Conservation (phyloP, 2,888 invertebrate genomes). For the Lissonota sp. region DNA sequence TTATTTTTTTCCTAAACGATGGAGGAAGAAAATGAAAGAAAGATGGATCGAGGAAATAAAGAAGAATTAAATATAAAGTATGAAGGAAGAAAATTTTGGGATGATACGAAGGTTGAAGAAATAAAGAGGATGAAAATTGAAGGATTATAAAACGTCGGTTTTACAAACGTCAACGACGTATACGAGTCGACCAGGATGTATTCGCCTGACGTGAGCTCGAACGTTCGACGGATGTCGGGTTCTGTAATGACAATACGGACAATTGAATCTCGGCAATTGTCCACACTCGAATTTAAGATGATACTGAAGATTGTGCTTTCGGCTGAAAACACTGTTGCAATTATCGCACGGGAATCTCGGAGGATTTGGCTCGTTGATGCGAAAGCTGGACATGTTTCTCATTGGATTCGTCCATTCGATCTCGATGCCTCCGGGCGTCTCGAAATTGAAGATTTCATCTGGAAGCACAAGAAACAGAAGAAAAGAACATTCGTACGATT, state of each 20-base stretch:
- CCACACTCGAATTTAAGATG: constrained; percentile 82
- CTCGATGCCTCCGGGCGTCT: neutral
- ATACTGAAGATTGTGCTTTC: constrained; percentile 80
- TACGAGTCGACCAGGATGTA: constrained; percentile 75
- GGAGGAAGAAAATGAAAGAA: no score
- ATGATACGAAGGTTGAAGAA: no score
- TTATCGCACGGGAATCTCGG: constrained; percentile 75
- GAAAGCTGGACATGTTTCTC: constrained; percentile 19
- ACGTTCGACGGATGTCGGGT: constrained; percentile 81
- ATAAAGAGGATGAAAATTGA: neutral
- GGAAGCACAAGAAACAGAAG: constrained; percentile 36
- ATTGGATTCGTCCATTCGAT: constrained; percentile 15
- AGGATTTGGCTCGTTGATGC: constrained; percentile 44
- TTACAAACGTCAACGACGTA: constrained; percentile 76
- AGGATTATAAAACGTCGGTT: constrained; percentile 23
- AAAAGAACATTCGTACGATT: constrained; percentile 9
- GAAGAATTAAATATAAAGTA: no score
- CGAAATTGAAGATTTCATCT: constrained; percentile 32
- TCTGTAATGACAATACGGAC: constrained; percentile 81
- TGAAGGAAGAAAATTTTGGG: no score
- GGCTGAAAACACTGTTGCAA: constrained; percentile 78
- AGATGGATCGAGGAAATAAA: neutral
- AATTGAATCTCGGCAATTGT: constrained; percentile 80
- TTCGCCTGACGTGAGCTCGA: constrained; percentile 78
- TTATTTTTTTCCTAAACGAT: no score